Conservation (phyloP, 2,888 invertebrate genomes). For the Cheilosia vulpina region DNA sequence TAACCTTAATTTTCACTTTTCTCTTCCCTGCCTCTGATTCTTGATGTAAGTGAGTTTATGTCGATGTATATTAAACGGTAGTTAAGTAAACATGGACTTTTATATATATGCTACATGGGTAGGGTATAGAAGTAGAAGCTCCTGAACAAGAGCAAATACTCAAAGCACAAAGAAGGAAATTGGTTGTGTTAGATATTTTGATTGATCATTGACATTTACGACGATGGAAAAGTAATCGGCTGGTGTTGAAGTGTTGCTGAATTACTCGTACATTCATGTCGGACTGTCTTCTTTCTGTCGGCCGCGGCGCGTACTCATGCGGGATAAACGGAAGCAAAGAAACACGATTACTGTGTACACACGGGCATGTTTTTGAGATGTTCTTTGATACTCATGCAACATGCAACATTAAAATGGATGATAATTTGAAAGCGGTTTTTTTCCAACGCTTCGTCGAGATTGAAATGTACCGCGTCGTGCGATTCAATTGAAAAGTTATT, state of each 20-base stretch:
- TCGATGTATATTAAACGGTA: slow-evolving; percentile 35
- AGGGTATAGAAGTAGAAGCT: slow-evolving; percentile 33
- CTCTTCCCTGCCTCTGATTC: slow-evolving; percentile 1
- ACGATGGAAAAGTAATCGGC: slow-evolving; percentile 75
- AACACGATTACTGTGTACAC: slow-evolving; percentile 66
- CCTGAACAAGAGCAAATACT: slow-evolving; percentile 64
- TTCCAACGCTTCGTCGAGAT: slow-evolving; percentile 36
- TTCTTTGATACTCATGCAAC: slow-evolving; percentile 65
- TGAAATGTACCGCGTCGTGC: slow-evolving; percentile 60
- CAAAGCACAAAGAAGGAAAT: slow-evolving; percentile 67
- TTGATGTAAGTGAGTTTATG: slow-evolving; percentile 1
- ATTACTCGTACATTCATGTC: slow-evolving; percentile 58
- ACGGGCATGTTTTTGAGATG: slow-evolving; percentile 63
- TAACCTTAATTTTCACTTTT: slow-evolving; percentile 68
- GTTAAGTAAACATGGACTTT: slow-evolving; percentile 59
- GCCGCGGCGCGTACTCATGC: slow-evolving; percentile 8
- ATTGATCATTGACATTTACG: slow-evolving; percentile 82
- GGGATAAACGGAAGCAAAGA: slow-evolving; percentile 62
- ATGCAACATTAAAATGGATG: slow-evolving; percentile 70
- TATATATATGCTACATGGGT: slow-evolving; percentile 21
- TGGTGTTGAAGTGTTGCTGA: slow-evolving; percentile 70
- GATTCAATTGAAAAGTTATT: slow-evolving; percentile 59
- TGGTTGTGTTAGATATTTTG: slow-evolving; percentile 78
- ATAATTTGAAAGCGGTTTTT: slow-evolving; percentile 59
- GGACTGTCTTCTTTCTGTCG: slow-evolving; percentile 32